A percentile compares a stretch with the other conserved stretches of the same genome.
Conservation (phyloP, 2,797 vertebrate genomes). For the Protosalanx chinensis region DNA sequence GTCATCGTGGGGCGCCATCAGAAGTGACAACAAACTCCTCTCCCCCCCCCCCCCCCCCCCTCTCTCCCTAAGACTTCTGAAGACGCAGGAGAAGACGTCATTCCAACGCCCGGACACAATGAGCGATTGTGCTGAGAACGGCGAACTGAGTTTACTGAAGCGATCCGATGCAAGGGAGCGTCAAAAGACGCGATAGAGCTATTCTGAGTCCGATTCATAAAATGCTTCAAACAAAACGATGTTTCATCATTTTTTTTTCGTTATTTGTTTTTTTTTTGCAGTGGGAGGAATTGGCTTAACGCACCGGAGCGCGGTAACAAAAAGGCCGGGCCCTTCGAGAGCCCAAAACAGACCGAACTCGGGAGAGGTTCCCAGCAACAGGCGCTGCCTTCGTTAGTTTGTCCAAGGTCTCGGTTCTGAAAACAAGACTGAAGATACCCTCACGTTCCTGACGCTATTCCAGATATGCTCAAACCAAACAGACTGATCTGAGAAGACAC, state of each 20-base stretch:
- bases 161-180: constrained; percentile 49
- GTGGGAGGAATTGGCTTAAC: constrained; percentile 3
- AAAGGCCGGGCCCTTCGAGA: constrained; percentile 67
- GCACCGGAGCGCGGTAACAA: constrained; percentile 48
- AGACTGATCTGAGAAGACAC: constrained; percentile 31
- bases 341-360: constrained; percentile 70
- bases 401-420: constrained; percentile 20
- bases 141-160: constrained; percentile 57
- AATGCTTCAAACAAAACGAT: constrained; percentile 16
- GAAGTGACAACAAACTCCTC: constrained; percentile 61
- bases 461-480: constrained; percentile 52
- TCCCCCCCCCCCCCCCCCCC: no score
- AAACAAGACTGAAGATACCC: not conserved
- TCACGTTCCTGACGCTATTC: constrained; percentile 26
- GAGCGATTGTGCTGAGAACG: constrained; percentile 53
- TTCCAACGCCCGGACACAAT: constrained; percentile 57
- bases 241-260: constrained; percentile 36
- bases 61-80: constrained; percentile 59
- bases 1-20: constrained; percentile 66
- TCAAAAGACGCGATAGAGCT: constrained; percentile 53
- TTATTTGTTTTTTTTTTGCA: not conserved
- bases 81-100: constrained; percentile 63
- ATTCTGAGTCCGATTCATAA: constrained; percentile 39
- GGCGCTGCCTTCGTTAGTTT: constrained; percentile 24
- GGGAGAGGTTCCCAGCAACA: constrained; percentile 56